These are phyloP conservation scores for Tenthredo notha DNA, from an alignment of 2,888 invertebrate genomes.

Conservation along the genomic window DNA sequence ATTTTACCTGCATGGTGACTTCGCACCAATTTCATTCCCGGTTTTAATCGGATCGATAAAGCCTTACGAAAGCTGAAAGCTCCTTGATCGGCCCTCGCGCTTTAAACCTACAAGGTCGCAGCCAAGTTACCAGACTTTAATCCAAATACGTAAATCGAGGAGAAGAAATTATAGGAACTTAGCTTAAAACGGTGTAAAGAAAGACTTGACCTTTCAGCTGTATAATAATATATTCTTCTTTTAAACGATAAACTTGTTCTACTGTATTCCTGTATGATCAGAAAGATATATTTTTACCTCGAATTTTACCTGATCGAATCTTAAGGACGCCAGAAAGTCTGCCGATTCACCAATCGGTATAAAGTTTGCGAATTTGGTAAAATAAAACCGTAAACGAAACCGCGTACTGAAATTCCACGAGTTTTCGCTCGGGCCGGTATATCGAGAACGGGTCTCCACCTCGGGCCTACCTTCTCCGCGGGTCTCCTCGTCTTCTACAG, in stretches of 20 bases:
- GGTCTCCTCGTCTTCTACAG: constrained; percentile 54
- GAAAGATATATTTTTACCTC: neutral
- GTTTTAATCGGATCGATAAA: constrained; percentile 16
- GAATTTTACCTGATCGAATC: neutral
- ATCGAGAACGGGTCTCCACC: constrained; percentile 71
- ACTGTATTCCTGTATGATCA: neutral
- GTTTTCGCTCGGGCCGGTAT: constrained; percentile 71
- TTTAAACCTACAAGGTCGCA: constrained; percentile 4
- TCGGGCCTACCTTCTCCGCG: constrained; percentile 47
- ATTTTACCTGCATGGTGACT: neutral
- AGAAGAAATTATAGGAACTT: neutral
- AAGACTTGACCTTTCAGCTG: neutral
- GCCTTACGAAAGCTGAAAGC: constrained; percentile 17
- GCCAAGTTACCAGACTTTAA: neutral
- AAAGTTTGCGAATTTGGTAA: neutral
- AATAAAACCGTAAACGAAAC: constrained; percentile 14
- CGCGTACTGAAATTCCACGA: constrained; percentile 67
- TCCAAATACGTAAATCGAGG: neutral
- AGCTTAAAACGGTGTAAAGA: neutral
- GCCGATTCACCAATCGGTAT: neutral
- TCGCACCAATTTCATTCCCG: neutral
- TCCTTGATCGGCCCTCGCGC: neutral
- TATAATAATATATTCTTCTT: neutral
- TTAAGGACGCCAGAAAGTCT: neutral
- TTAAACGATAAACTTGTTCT: neutral